Evolutionary conservation across 1,140 invertebrate species (phyloP).

Genomic region (Apis dorsata): DNA sequence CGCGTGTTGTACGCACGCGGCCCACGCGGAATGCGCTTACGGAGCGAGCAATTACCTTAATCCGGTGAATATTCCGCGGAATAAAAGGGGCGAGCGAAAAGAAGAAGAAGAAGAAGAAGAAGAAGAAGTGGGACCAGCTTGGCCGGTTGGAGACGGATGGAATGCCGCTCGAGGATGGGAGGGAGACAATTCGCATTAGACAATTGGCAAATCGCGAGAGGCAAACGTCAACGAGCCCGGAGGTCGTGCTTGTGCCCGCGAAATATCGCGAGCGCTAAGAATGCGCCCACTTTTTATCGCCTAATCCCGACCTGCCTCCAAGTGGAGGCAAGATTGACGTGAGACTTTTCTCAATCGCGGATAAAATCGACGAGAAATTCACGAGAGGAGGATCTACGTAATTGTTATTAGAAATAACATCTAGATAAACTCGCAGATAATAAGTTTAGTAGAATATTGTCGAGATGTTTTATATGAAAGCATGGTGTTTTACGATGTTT

Average conservation of each 20-base stretch:
- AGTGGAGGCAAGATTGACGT: slow-evolving; percentile 23
- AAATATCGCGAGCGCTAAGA: slow-evolving; percentile 64
- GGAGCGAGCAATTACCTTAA: slow-evolving; percentile 78
- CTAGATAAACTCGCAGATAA: too few relatives aligned
- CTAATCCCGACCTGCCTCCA: slow-evolving; percentile 26
- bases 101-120: slow-evolving; percentile 36
- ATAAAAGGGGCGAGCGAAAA: slow-evolving; percentile 67
- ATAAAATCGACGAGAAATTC: not conserved
- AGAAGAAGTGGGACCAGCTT: slow-evolving; percentile 27
- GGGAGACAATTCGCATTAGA: slow-evolving; percentile 30
- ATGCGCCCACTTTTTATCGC: slow-evolving; percentile 60
- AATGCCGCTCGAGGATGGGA: slow-evolving; percentile 8
- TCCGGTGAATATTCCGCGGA: slow-evolving; percentile 77
- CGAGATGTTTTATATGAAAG: too few relatives aligned
- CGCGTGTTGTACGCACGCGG: slow-evolving; percentile 61
- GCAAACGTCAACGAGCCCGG: slow-evolving; percentile 49
- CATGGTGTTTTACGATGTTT: too few relatives aligned
- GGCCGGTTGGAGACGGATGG: slow-evolving; percentile 25
- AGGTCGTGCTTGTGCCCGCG: slow-evolving; percentile 54
- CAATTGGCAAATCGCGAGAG: slow-evolving; percentile 63
- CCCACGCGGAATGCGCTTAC: slow-evolving; percentile 43
- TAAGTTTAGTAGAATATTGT: too few relatives aligned
- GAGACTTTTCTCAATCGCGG: not conserved
- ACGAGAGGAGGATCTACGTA: not conserved
- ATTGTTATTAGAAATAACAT: too few relatives aligned